Evolutionary conservation across 2,797 vertebrate genomes (phyloP), one percentile per base, ranked within the genome.

Genomic region (Chelon labrosus): DNA sequence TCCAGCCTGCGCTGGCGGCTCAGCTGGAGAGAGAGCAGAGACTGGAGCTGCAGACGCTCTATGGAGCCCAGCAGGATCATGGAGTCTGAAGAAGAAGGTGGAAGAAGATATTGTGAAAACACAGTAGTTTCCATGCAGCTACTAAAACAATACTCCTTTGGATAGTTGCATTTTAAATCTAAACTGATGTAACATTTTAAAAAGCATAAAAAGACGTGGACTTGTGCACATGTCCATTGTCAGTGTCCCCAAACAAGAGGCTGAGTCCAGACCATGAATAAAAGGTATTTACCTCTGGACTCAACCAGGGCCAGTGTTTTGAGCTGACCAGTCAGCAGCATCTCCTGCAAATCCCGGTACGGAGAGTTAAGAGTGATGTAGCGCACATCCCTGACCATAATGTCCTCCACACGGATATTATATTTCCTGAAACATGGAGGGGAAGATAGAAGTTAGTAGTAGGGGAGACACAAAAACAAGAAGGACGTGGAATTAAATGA

Each of bases 21-120:
- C 83, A 99, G 94, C 92, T 99, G 98, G 17, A 91, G 84, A 2
- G 91, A 93, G 74, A 99, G 95, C 77, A 99, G 91, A 0, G 96
- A 92, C 85, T 96, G 96, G 27, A 99, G 95, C 94, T 99, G 97
- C 0, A 96, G 88, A 16, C 97, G 95, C 89, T 99, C 98, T 0
- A 99, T 98, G 92, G 98, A 99, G 60, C 98, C 98, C 90, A 99
- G 94, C 66, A 99, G 94, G 92, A 99, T 98, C 98, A 99, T 99
- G 56, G 98, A 99, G 71, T 99, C 98, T 89, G 72, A 49, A 54
- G 50, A 47, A 64, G 50, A 35, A 62, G 56, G 58, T 50, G 42
- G 39, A 50, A 47, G 8, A 19, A 9, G 9, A 7, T 14, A 42
- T 2, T 7, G 42, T 16, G 41, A 42, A 3, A 42, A 27, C 25